A percentile compares a stretch with the other conserved stretches of the same genome.
phyloP scores from a whole-genome alignment of 2,797 vertebrate genomes.

The Halcyon leucocephala region DNA sequence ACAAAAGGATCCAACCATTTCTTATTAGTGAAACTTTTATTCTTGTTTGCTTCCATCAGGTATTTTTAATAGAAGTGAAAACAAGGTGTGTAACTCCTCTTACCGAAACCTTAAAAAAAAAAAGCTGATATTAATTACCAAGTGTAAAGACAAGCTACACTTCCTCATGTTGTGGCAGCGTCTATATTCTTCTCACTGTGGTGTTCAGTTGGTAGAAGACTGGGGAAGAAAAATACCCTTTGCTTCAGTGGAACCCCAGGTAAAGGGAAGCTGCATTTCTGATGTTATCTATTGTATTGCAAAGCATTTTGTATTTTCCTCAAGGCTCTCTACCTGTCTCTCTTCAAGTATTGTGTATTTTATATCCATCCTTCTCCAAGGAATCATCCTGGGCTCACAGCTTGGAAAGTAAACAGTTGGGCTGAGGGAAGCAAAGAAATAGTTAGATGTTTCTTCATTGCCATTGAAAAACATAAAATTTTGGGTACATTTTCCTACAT shows the following conservation, averaged over 20 bases:
- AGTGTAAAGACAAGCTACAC: background rate
- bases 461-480: background rate
- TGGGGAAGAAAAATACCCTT: background rate
- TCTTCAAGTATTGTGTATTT: background rate
- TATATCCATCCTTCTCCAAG: conserved; percentile 28
- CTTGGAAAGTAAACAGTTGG: background rate
- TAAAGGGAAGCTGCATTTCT: conserved; percentile 14
- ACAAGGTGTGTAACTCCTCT: background rate
- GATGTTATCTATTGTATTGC: conserved; percentile 7
- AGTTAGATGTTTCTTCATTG: background rate
- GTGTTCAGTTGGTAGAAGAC: background rate
- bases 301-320: conserved; percentile 4
- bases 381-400: background rate
- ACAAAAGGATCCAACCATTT: background rate
- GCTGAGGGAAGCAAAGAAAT: background rate
- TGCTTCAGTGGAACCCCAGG: background rate
- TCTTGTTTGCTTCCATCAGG: background rate
- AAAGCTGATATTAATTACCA: background rate
- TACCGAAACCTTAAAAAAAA: background rate
- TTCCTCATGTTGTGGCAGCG: background rate
- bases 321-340: background rate
- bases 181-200: background rate
- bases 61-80: background rate
- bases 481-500: background rate
- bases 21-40: background rate